Base-by-base conservation (phyloP, 2,113 vertebrate species). In the Eleginops maclovinus region DNA sequence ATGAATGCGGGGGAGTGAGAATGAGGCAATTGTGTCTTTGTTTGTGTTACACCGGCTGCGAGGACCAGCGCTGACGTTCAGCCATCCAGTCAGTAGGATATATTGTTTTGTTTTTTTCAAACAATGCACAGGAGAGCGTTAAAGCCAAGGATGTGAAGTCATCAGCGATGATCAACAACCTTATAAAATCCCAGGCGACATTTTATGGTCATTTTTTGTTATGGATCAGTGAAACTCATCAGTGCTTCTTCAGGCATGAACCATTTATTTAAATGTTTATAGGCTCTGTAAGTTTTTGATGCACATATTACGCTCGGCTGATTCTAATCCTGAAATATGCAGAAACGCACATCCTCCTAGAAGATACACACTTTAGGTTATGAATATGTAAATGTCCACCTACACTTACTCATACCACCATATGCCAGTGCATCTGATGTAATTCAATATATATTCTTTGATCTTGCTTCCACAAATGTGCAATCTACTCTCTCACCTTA, bases 1-100 rank as follows among this genome's bases (percentile, higher is more conserved):
- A 96, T 94, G 96, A 93, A 59, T 79, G 51, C 40, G 11, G 24
- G 9, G 60, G 44, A 60, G 16, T 1, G 46, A 40, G 21, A 51
- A n/a, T 49, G 53, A 47, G 56, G 43, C 16, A 58, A 40, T 12
- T 51, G 36, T 36, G 55, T n/a, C 9, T 75, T 28, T 47, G 14
- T 28, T 67, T 79, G 21, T 51, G 21, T 59, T 12, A 41, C 15
- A 24, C 9, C 6, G 13, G 5, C n/a, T 73, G 50, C 36, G 9
- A 21, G n/a, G 8, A 54, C 13, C 10, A 31, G 2, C 2, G 24
- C 5, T 47, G 5, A 67, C 49, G 10, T 60, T 53, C 3, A 64
- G 28, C 43, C 53, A 56, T 62, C 21, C 4, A 11, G 15, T 62
- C 16, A 51, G 40, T 50, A 51, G 13, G 66, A 61, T 59, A 4